Conservation (phyloP, 2,113 vertebrate species). For the Rutilus rutilus region DNA sequence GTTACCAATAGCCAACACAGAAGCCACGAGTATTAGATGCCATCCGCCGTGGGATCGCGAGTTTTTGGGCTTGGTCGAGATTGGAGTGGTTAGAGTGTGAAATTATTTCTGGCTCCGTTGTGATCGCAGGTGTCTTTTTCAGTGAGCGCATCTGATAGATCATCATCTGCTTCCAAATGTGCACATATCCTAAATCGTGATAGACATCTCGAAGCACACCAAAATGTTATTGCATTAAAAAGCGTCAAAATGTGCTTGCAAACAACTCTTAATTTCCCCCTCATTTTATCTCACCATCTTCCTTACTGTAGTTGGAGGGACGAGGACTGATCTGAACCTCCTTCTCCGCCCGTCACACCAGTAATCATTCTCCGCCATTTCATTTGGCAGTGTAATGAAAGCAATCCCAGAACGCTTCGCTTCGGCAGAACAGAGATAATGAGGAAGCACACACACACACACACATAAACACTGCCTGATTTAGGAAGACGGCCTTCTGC, state of each 20-base stretch:
- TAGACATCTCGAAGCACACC: conserved; percentile 58
- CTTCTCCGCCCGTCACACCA: conserved; percentile 69
- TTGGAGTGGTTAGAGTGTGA: conserved; percentile 29
- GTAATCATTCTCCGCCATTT: conserved; percentile 78
- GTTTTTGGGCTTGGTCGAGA: conserved; percentile 13
- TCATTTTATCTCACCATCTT: conserved; percentile 3
- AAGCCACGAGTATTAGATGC: background rate
- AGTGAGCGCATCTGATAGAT: conserved; percentile 63
- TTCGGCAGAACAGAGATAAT: conserved; percentile 74
- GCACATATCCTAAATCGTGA: conserved; percentile 58
- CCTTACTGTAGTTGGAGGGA: conserved; percentile 22
- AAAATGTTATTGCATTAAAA: conserved; percentile 11
- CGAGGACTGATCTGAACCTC: conserved; percentile 62
- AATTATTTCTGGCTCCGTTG: conserved; percentile 55
- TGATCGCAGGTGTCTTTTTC: conserved; percentile 74
- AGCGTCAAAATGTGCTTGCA: background rate
- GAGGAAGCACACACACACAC: conserved; percentile 60
- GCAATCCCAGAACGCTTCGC: conserved; percentile 77
- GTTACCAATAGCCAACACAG: background rate
- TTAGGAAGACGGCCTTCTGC: conserved; percentile 65
- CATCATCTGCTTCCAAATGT: conserved; percentile 64
- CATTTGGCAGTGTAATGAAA: conserved; percentile 80
- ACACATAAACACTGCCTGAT: conserved; percentile 61
- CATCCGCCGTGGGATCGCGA: background rate
- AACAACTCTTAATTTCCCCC: conserved; percentile 16